phyloP scores from a whole-genome alignment of 2,113 vertebrate species.

The Phalacrocorax carbo region DNA sequence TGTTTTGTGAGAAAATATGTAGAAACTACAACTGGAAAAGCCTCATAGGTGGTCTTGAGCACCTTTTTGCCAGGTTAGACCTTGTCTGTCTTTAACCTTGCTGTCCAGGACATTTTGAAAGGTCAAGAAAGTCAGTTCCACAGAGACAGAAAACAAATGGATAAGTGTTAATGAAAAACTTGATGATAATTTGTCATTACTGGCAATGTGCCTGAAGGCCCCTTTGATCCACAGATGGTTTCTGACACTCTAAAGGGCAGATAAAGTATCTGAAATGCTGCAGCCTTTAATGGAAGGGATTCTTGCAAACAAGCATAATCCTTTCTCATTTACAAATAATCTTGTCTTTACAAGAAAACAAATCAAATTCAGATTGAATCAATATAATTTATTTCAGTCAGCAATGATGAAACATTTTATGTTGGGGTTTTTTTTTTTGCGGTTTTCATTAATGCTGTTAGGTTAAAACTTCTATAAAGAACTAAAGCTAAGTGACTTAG shows the following conservation, averaged over 20 bases:
- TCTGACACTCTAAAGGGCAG: not conserved
- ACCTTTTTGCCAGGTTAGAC: not conserved
- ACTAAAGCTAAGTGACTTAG: not conserved
- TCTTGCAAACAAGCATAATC: not conserved
- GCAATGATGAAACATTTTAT: not conserved
- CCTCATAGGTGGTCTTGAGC: not conserved
- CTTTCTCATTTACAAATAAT: not conserved
- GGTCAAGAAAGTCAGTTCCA: not conserved
- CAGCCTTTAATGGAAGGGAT: not conserved
- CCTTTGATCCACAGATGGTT: not conserved
- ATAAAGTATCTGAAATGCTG: not conserved
- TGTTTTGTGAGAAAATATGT: not conserved
- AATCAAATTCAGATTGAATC: not conserved
- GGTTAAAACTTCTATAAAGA: not conserved
- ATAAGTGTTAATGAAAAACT: not conserved
- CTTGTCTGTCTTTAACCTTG: not conserved
- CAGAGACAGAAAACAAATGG: not conserved
- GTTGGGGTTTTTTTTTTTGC: not conserved
- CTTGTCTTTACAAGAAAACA: not conserved
- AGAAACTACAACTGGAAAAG: not conserved
- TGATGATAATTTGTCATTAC: not conserved
- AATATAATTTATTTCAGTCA: not conserved
- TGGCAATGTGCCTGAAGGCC: not conserved
- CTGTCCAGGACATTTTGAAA: not conserved
- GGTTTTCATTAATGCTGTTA: not conserved